Base-by-base conservation (phyloP, 2,888 invertebrate species). In the Lamellibrachia columna region DNA sequence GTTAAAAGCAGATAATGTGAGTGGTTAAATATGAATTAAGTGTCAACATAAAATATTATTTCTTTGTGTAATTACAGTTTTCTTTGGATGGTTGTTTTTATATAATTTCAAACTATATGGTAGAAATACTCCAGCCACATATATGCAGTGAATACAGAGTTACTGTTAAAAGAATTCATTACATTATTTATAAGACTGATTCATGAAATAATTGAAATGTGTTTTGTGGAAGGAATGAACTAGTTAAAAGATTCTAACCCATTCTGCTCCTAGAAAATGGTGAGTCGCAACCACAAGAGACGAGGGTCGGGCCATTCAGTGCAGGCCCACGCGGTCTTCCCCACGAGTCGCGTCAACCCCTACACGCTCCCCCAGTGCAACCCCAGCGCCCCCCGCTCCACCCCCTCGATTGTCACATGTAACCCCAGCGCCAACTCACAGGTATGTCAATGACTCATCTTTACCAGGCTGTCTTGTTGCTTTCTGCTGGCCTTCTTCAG, bases 251-350 rank as follows among this genome's bases (percentile, higher is more conserved):
- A 40, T 40, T 40, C 40, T 40, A 40, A 22, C 2, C 15, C 22
- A 1, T 15, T 15, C 75, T 75, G 75, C 22, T 75, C 75, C 22
- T n/a, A 75, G 75, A 75, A 75, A 75, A 75, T 75, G 75, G 75
- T 75, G 75, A 75, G 75, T 75, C 75, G 75, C 75, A 75, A 75
- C 75, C 75, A 75, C 75, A 75, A 75, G 75, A 75, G 75, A 6
- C 75, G 75, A 11, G 75, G 75, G 75, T 75, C 75, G 22, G 75
- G 75, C n/a, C 75, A 75, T n/a, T 11, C 15, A 6, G 75, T 75
- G 75, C 75, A 75, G 75, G 75, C 75, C n/a, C 75, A 75, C 22
- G 22, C 75, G 6, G 75, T 75, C 22, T 11, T 22, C 75, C 75
- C 75, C 22, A 75, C 75, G 75, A 75, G 75, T 75, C 75, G 75